Conservation (phyloP, 2,113 vertebrate genomes). For the Piaya cayana region DNA sequence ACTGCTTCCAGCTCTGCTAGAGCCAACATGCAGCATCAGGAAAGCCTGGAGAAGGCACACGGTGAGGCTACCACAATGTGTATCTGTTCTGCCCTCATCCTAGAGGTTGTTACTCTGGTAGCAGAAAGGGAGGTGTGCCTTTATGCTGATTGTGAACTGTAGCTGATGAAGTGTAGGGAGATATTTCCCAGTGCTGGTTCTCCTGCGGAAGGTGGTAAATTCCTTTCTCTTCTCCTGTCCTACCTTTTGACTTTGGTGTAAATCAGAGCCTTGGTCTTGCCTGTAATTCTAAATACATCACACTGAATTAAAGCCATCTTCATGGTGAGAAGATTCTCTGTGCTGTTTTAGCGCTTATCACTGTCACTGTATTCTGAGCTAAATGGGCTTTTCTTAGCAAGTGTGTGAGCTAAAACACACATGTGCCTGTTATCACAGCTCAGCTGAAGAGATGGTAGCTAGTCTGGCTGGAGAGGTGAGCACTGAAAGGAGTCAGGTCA, state of each 20-base stretch:
- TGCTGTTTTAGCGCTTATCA: not conserved
- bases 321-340: not conserved
- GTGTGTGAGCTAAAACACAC: not conserved
- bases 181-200: not conserved
- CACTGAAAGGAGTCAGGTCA: not conserved
- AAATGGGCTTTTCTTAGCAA: not conserved
- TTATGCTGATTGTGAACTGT: not conserved
- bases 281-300: not conserved
- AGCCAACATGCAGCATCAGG: fast-evolving
- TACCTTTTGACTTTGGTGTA: conserved; percentile 4
- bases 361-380: fast-evolving
- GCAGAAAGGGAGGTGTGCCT: not conserved
- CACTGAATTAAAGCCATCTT: not conserved
- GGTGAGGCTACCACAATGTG: fast-evolving
- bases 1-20: not conserved
- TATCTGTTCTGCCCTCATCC: not conserved
- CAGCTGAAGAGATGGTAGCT: not conserved
- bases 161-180: not conserved
- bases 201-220: conserved; percentile 19
- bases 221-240: not conserved
- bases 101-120: fast-evolving
- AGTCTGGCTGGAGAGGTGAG: fast-evolving
- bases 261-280: not conserved
- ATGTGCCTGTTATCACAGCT: not conserved
- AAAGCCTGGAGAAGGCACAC: not conserved